phyloP scores from a whole-genome alignment of 1,140 invertebrate species.

The Drosophila pseudoananassae region DNA sequence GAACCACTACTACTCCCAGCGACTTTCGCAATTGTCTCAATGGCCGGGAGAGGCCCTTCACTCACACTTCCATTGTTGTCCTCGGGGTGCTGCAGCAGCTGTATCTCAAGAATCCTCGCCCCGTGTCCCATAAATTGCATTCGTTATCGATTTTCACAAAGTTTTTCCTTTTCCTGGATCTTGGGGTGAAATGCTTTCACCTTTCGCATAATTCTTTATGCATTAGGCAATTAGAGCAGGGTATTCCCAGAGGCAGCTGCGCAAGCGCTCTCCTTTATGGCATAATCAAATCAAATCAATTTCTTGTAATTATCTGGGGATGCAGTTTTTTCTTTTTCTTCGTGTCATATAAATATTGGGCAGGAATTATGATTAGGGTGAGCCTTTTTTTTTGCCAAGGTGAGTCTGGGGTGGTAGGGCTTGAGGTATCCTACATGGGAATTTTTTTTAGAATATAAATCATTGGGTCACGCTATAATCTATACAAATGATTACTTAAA shows the following conservation, averaged over 20 bases:
- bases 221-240: slow-evolving; percentile 67
- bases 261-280: slow-evolving; percentile 36
- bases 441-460: slow-evolving; percentile 14
- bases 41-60: slow-evolving; percentile 36
- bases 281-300: slow-evolving; percentile 67
- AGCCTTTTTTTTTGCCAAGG: slow-evolving; percentile 10
- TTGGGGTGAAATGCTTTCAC: slow-evolving; percentile 32
- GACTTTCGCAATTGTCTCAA: slow-evolving; percentile 64
- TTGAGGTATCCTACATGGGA: slow-evolving; percentile 22
- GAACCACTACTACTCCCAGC: slow-evolving; percentile 39
- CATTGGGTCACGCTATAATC: slow-evolving; percentile 12
- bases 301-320: slow-evolving; percentile 60
- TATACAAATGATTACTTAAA: slow-evolving; percentile 20
- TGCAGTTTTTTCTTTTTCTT: slow-evolving; percentile 28
- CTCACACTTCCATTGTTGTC: slow-evolving; percentile 42
- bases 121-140: slow-evolving; percentile 73
- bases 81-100: slow-evolving; percentile 55
- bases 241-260: slow-evolving; percentile 48
- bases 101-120: slow-evolving; percentile 21
- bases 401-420: background rate
- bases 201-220: slow-evolving; percentile 58
- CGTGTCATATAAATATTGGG: slow-evolving; percentile 45
- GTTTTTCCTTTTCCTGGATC: slow-evolving; percentile 25
- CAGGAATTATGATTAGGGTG: slow-evolving; percentile 44
- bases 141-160: slow-evolving; percentile 61